These are phyloP conservation scores for Allolobophora icterica DNA, from an alignment of 2,888 invertebrate species.

Conservation along the genomic window DNA sequence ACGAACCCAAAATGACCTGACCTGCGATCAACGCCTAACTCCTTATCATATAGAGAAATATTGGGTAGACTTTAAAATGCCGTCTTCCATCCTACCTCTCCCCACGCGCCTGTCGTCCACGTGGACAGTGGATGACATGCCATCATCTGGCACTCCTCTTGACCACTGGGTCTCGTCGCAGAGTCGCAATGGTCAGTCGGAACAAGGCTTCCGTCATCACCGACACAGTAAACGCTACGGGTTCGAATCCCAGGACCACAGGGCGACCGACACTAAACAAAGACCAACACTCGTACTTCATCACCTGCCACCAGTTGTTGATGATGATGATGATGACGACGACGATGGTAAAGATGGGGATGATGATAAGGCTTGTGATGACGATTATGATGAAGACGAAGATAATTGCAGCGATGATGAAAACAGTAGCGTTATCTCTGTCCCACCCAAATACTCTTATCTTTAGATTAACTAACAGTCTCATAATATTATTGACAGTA, in stretches of 20 bases:
- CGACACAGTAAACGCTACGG: slow-evolving; percentile 59
- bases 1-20: too few species aligned
- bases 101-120: slow-evolving; percentile 59
- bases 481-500: too few species aligned
- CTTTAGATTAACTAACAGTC: too few species aligned
- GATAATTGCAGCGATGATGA: too few species aligned
- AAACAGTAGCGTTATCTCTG: too few species aligned
- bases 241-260: slow-evolving; percentile 58
- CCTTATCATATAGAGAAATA: too few species aligned
- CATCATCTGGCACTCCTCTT: slow-evolving; percentile 56
- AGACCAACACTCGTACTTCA: neutral
- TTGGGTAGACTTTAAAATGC: too few species aligned
- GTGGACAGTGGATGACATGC: slow-evolving; percentile 57
- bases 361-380: neutral
- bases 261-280: slow-evolving; percentile 55
- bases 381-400: neutral
- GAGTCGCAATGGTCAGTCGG: slow-evolving; percentile 68
- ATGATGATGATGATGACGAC: neutral
- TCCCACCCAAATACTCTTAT: too few species aligned
- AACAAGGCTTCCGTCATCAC: slow-evolving; percentile 55
- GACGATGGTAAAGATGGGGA: too few species aligned
- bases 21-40: too few species aligned
- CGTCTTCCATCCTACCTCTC: slow-evolving; percentile 50
- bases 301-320: neutral
- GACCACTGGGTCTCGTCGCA: slow-evolving; percentile 55